Percentiles rank a stretch among this genome's conserved stretches.
Evolutionary conservation across 1,140 invertebrate species (phyloP).

Genomic region (Musca domestica): DNA sequence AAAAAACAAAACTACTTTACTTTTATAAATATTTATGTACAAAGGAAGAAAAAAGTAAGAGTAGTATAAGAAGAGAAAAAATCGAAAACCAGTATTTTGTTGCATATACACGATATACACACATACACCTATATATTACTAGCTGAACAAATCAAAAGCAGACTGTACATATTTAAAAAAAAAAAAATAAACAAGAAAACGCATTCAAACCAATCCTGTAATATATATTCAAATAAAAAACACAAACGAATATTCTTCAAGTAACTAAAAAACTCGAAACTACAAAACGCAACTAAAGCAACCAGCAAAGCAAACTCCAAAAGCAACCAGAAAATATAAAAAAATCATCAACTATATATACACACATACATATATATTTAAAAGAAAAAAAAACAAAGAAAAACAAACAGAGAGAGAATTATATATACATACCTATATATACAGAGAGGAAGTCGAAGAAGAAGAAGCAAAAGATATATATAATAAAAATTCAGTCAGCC

Average conservation of each 20-base stretch:
- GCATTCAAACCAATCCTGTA: too few relatives aligned
- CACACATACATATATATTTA: background rate
- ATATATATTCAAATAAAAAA: too few relatives aligned
- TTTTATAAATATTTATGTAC: slow-evolving; percentile 16
- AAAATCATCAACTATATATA: slow-evolving; percentile 9
- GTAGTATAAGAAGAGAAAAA: too few relatives aligned
- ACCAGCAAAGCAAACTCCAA: background rate
- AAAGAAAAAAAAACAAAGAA: background rate
- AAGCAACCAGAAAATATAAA: background rate
- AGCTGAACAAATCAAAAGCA: background rate
- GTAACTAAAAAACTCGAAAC: too few relatives aligned
- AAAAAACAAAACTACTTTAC: background rate
- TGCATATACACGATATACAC: background rate
- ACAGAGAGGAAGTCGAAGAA: too few relatives aligned
- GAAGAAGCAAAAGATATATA: background rate
- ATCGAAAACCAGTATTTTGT: background rate
- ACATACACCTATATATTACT: background rate
- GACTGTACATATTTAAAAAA: too few relatives aligned
- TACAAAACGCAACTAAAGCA: background rate
- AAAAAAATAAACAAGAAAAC: too few relatives aligned
- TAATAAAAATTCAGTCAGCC: slow-evolving; percentile 17
- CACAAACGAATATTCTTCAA: too few relatives aligned
- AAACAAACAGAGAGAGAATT: background rate
- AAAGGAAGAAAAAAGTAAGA: background rate
- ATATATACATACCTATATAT: too few relatives aligned